Evolutionary conservation across 1,140 invertebrate species (phyloP).

Genomic region (Pseudomyrmex flavicornis): DNA sequence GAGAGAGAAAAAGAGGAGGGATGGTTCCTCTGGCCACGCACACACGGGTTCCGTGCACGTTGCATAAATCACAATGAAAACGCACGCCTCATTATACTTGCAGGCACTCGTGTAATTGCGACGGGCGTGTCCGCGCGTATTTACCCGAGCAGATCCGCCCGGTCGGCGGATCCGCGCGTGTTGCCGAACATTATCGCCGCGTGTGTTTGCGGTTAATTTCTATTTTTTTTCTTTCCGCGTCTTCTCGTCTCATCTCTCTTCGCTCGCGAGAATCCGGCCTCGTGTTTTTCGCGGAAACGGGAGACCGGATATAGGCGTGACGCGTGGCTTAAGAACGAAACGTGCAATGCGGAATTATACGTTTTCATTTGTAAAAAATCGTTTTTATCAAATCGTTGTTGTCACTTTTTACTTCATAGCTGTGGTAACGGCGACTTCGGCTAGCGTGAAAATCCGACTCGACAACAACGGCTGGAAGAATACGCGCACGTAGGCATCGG

Average conservation of each 20-base stretch:
- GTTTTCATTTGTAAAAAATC: constrained; percentile 25
- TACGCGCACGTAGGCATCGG: constrained; percentile 48
- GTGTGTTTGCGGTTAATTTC: constrained; percentile 5
- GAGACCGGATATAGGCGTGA: constrained; percentile 66
- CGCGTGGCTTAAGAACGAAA: constrained; percentile 29
- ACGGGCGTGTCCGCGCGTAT: constrained; percentile 74
- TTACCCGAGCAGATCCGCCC: constrained; percentile 62
- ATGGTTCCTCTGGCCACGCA: constrained; percentile 26
- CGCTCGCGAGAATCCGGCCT: constrained; percentile 15
- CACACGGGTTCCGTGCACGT: not conserved
- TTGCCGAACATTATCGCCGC: constrained; percentile 37
- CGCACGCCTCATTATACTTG: constrained; percentile 74
- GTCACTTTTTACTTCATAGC: no score
- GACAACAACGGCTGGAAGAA: not conserved
- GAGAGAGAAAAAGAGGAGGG: constrained; percentile 7
- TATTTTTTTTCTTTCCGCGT: constrained; percentile 9
- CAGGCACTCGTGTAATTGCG: constrained; percentile 77
- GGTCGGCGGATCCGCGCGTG: constrained; percentile 4
- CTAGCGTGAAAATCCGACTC: constrained; percentile 18
- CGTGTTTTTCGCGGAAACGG: constrained; percentile 57
- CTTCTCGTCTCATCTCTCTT: not conserved
- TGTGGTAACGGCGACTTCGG: constrained; percentile 9
- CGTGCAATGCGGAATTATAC: constrained; percentile 38
- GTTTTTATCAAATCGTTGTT: not conserved
- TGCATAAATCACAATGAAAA: constrained; percentile 77